Evolutionary conservation across 92 coral and sea anemone species (phyloP), one percentile per base, ranked within the genome.

Genomic region (Heteractis magnifica): DNA sequence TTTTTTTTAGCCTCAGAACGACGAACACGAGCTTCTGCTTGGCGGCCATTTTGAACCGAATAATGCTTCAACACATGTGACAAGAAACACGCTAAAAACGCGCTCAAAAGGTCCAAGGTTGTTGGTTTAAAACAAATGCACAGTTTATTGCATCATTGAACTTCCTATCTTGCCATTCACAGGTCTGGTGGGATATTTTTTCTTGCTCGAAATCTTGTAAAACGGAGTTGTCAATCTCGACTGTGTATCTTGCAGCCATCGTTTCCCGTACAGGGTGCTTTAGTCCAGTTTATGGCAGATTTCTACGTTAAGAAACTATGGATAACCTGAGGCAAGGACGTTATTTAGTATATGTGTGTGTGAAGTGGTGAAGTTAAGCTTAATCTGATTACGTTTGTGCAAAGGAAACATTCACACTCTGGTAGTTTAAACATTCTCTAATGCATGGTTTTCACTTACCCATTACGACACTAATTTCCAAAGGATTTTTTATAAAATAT

Each of bases 21-120:
- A 68, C 49, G 3, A 12, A 6, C 70, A 62, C 83, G 74, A 51
- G n/a, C 77, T 34, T n/a, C 52, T 15, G 70, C 70, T 44, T 49
- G 49, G 48, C 77, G 59, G 84, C 84, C 84, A 81, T 81, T 20
- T 81, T 81, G 73, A 49, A 14, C 51, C 3, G 44, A 68, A 44
- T 58, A 68, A 58, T 74, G 23, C 18, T 74, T 65, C 65, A 20
- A 18, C 70, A 62, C 18, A 62, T 23, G 14, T 12, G 79, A 52
- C 79, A 76, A 52, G 44, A 55, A 71, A 52, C 79, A 10, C 44
- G 14, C 48, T 8, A 21, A 8, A 26, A 81, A 19, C 77, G 84
- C 84, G 84, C 84, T 81, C 44, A 20, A 9, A 68, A 81, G 84
- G 84, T 59, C 49, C 84, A 70, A 81, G 84, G 84, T 75, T 81